A percentile compares a stretch with the other conserved stretches of the same genome.
These are phyloP conservation scores for Solen grandis DNA, from an alignment of 1,140 invertebrate genomes.

Conservation along the genomic window DNA sequence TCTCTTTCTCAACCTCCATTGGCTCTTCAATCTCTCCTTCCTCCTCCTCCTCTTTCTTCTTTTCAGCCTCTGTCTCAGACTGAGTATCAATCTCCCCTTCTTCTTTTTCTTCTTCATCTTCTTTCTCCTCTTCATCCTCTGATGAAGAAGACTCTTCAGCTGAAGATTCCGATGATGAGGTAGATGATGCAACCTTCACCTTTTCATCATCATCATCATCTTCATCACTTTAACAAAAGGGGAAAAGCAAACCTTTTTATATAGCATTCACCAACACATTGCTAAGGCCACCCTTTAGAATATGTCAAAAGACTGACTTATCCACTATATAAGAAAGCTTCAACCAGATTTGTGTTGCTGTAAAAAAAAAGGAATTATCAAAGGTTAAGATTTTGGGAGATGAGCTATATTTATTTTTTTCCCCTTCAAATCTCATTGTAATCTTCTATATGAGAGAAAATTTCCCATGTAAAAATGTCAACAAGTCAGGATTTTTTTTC, in stretches of 20 bases:
- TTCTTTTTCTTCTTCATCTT: conserved; percentile 62
- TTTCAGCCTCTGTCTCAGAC: conserved; percentile 44
- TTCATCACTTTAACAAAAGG: conserved; percentile 10
- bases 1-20: not conserved
- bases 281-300: too few relatives aligned
- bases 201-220: conserved; percentile 4
- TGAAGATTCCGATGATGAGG: conserved; percentile 21
- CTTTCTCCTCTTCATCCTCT: conserved; percentile 61
- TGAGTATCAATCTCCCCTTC: conserved; percentile 57
- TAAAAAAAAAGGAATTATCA: too few relatives aligned
- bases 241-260: not conserved
- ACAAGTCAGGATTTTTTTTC: too few relatives aligned
- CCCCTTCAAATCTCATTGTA: too few relatives aligned
- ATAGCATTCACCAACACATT: too few relatives aligned
- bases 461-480: too few relatives aligned
- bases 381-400: too few relatives aligned
- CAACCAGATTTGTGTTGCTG: too few relatives aligned
- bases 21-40: conserved; percentile 42
- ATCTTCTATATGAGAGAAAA: too few relatives aligned
- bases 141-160: conserved; percentile 17
- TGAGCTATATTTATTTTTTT: too few relatives aligned
- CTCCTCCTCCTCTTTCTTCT: conserved; percentile 60
- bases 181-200: conserved; percentile 23
- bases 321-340: too few relatives aligned
- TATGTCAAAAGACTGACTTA: too few relatives aligned